These are phyloP conservation scores for Drosophila fulvimacula DNA, from an alignment of 2,888 invertebrate species.

Conservation along the genomic window DNA sequence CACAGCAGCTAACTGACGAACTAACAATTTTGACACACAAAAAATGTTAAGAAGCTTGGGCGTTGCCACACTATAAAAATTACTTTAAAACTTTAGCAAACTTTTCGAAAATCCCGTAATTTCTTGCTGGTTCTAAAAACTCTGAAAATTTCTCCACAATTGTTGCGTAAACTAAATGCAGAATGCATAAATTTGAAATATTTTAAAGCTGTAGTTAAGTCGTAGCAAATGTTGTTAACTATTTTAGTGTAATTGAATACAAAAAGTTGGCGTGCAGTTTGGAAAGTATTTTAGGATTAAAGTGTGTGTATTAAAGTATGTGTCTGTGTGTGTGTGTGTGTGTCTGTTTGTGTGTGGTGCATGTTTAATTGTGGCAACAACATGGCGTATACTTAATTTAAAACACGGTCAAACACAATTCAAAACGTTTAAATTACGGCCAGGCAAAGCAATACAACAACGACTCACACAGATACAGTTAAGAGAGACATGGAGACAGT, in stretches of 20 bases:
- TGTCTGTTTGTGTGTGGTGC: slow-evolving; percentile 11
- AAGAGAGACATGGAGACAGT: slow-evolving; percentile 22
- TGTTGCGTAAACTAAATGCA: background rate
- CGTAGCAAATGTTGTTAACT: slow-evolving; percentile 16
- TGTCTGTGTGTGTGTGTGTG: slow-evolving; percentile 10
- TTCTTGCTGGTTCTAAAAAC: background rate
- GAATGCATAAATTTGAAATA: background rate
- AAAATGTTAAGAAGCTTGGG: background rate
- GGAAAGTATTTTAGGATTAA: slow-evolving; percentile 2
- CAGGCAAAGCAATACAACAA: slow-evolving; percentile 85
- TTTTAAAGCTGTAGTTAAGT: slow-evolving; percentile 8
- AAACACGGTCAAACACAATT: slow-evolving; percentile 64
- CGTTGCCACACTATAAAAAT: background rate
- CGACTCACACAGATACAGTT: slow-evolving; percentile 46
- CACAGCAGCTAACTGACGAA: background rate
- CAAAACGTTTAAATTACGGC: slow-evolving; percentile 81
- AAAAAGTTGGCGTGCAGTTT: slow-evolving; percentile 53
- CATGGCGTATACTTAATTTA: slow-evolving; percentile 66
- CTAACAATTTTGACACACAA: background rate
- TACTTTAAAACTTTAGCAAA: background rate
- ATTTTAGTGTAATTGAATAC: slow-evolving; percentile 7
- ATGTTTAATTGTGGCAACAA: slow-evolving; percentile 38
- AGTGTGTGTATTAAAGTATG: slow-evolving; percentile 8
- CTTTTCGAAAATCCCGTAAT: background rate
- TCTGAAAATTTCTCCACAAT: background rate